Base-by-base conservation (phyloP, 2,888 invertebrate genomes). In the Adelphocoris suturalis region DNA sequence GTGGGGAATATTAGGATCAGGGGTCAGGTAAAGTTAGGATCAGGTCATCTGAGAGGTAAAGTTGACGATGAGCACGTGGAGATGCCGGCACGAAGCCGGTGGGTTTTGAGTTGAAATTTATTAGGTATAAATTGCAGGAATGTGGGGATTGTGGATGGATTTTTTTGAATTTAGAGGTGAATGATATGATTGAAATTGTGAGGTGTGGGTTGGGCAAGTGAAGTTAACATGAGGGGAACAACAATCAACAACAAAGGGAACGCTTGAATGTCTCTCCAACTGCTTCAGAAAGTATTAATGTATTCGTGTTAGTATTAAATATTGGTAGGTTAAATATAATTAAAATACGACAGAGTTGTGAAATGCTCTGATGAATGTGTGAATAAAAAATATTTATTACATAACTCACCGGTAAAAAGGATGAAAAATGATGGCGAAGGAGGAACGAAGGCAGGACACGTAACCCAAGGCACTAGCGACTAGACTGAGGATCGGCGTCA, bases 401-500 rank as follows among this genome's bases (percentile, higher is more conserved):
- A 80, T 88, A 88, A 88, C 88, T 88, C 88, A 88, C 88, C 55
- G 78, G 85, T 23, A 57, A 19, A 61, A 2, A 61, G 11, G 57
- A 14, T 82, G 7, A 23, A 23, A 23, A 23, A 23, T n/a, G 80
- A 37, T 80, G 85, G 57, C 0, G 57, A 12, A 9, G 61, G 37
- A 13, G 52, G 82, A 46, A 80, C 46, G 37, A 82, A n/a, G 82
- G 37, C 27, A 11, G 27, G 80, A 80, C 88, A 27, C 88, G 80
- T 80, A 78, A 89, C 85, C 90, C 86, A 75, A 80, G 86, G 89
- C 90, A 61, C 78, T 78, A 89, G 86, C 48, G 48, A 80, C 86
- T 61, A 76, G 90, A 91, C 91, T 91, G 90, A 89, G 89, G 88
- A 84, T 37, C 91, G 90, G 90, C 89, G 90, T 90, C 90, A 90